These are phyloP conservation scores for Gallinago solitaria DNA, from an alignment of 2,797 vertebrate genomes.

Conservation along the genomic window DNA sequence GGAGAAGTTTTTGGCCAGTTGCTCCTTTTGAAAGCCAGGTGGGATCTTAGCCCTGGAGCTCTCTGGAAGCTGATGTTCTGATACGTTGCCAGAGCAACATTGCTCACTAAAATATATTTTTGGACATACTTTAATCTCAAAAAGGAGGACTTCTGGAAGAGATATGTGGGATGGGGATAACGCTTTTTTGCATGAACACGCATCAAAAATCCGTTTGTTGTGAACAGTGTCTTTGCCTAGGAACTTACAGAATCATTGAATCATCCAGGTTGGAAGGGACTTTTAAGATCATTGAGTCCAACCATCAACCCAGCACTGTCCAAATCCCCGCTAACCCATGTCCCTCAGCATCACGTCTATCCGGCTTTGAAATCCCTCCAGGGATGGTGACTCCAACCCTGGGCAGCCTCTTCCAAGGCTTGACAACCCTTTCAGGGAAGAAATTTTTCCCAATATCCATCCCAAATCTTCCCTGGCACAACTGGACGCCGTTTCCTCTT, in stretches of 20 bases:
- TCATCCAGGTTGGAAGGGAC: too few relatives aligned
- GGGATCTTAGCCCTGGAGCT: not conserved
- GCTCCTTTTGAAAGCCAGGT: not conserved
- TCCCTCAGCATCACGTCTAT: too few relatives aligned
- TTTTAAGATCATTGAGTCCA: too few relatives aligned
- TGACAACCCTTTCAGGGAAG: too few relatives aligned
- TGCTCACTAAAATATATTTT: not conserved
- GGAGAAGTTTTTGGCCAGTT: not conserved
- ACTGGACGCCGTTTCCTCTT: too few relatives aligned
- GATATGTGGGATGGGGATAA: not conserved
- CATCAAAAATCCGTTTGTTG: not conserved
- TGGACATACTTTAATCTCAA: not conserved
- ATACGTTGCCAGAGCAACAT: not conserved
- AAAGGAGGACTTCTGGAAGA: not conserved
- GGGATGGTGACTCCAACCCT: too few relatives aligned
- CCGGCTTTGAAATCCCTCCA: too few relatives aligned
- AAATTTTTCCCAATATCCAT: too few relatives aligned
- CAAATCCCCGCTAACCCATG: too few relatives aligned
- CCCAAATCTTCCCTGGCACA: too few relatives aligned
- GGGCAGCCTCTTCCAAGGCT: too few relatives aligned
- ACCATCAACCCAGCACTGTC: too few relatives aligned
- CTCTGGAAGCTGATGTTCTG: not conserved
- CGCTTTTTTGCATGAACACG: rapidly evolving
- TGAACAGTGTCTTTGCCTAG: not conserved
- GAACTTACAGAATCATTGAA: not conserved